These are phyloP conservation scores for Drosophila demipolita DNA, from an alignment of 2,888 invertebrate species.

Conservation along the genomic window DNA sequence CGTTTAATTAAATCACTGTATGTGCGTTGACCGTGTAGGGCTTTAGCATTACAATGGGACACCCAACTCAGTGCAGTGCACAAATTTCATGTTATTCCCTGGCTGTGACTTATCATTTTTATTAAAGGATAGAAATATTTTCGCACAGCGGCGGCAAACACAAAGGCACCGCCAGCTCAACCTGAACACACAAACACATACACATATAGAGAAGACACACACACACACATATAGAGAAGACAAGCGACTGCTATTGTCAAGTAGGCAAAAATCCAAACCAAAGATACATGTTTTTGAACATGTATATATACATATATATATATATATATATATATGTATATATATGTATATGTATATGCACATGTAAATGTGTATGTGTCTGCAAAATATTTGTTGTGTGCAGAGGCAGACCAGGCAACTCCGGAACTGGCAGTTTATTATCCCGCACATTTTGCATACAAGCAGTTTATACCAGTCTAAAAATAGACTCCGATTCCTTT, in stretches of 20 bases:
- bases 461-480: slow-evolving; percentile 7
- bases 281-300: slow-evolving; percentile 38
- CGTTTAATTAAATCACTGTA: slow-evolving; percentile 62
- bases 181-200: neutral
- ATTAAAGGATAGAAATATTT: slow-evolving; percentile 66
- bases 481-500: slow-evolving; percentile 14
- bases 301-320: neutral
- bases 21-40: slow-evolving; percentile 33
- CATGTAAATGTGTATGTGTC: neutral
- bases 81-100: slow-evolving; percentile 49
- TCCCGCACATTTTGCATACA: slow-evolving; percentile 34
- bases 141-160: slow-evolving; percentile 51
- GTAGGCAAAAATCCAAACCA: slow-evolving; percentile 51
- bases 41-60: slow-evolving; percentile 60
- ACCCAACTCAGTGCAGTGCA: slow-evolving; percentile 8
- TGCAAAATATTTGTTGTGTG: slow-evolving; percentile 35
- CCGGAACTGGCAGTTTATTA: slow-evolving; percentile 40
- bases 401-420: slow-evolving; percentile 26
- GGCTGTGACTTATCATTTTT: slow-evolving; percentile 67
- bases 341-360: neutral
- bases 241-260: slow-evolving; percentile 43
- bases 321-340: neutral
- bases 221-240: neutral
- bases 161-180: slow-evolving; percentile 32
- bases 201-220: neutral